Evolutionary conservation across 92 coral and sea anemone species (phyloP).

Genomic region (Nematostella vectensis): DNA sequence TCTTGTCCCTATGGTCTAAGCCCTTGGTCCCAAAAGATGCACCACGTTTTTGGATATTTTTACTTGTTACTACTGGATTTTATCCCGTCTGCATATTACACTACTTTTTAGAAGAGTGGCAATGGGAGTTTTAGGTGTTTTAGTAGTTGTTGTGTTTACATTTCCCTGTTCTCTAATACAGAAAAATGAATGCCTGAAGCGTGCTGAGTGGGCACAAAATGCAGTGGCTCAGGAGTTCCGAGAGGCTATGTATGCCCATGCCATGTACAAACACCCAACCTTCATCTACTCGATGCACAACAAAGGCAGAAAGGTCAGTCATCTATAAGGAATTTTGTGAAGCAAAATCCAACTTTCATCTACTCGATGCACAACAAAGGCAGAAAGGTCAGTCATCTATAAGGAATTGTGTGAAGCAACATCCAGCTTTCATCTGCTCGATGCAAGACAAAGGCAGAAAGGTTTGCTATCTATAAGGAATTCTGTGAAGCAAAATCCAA

Average conservation of each 20-base stretch:
- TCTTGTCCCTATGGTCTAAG: too few species aligned
- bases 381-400: conserved; percentile 54
- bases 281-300: conserved; percentile 60
- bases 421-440: conserved; percentile 66
- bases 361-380: conserved; percentile 67
- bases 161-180: conserved; percentile 7
- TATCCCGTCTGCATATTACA: too few species aligned
- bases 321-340: too few species aligned
- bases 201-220: conserved; percentile 85
- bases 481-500: conserved; percentile 82
- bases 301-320: conserved; percentile 82
- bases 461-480: conserved; percentile 39
- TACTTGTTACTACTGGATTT: too few species aligned
- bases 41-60: too few species aligned
- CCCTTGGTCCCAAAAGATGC: too few species aligned
- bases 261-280: conserved; percentile 80
- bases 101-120: too few species aligned
- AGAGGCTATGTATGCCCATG: conserved; percentile 97
- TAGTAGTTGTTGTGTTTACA: too few species aligned
- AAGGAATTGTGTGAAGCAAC: too few species aligned
- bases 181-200: conserved; percentile 77
- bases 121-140: too few species aligned
- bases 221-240: conserved; percentile 97
- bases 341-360: conserved; percentile 78
- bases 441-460: conserved; percentile 75